phyloP scores from a whole-genome alignment of 2,113 vertebrate species.

The Pungitius pungitius region DNA sequence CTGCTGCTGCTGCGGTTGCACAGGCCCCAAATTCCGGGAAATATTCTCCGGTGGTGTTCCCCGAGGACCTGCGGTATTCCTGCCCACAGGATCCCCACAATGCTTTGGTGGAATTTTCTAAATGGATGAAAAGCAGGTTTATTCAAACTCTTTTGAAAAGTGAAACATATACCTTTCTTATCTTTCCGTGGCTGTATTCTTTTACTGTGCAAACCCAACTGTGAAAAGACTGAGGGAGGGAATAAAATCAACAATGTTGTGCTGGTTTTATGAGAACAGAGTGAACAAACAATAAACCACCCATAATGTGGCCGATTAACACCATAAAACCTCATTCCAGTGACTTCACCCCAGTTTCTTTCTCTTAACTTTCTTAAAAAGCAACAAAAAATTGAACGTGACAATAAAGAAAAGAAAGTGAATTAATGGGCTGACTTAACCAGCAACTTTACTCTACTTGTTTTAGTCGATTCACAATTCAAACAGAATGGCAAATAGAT shows the following conservation, averaged over 20 bases:
- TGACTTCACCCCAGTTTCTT: slow-evolving; percentile 18
- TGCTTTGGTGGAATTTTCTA: slow-evolving; percentile 73
- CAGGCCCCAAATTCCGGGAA: slow-evolving; percentile 71
- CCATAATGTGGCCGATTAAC: slow-evolving; percentile 37
- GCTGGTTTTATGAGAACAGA: slow-evolving; percentile 40
- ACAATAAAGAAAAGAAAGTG: too few species aligned
- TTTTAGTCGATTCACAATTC: neutral
- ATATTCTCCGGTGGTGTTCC: slow-evolving; percentile 67
- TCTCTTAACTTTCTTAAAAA: too few species aligned
- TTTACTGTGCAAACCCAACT: slow-evolving; percentile 56
- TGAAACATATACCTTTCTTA: slow-evolving; percentile 66
- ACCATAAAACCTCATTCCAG: slow-evolving; percentile 19
- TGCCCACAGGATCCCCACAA: slow-evolving; percentile 68
- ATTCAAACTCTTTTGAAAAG: slow-evolving; percentile 68
- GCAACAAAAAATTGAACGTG: too few species aligned
- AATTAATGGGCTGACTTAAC: slow-evolving; percentile 25
- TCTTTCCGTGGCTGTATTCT: slow-evolving; percentile 46
- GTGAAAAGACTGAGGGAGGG: slow-evolving; percentile 40
- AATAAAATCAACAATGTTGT: slow-evolving; percentile 31
- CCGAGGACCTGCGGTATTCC: slow-evolving; percentile 75
- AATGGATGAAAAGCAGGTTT: slow-evolving; percentile 75
- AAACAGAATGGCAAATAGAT: neutral
- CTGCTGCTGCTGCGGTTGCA: slow-evolving; percentile 60
- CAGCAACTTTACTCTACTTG: neutral
- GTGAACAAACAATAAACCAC: slow-evolving; percentile 46